A percentile compares a stretch with the other conserved stretches of the same genome.
phyloP scores from a whole-genome alignment of 1,140 invertebrate species.

The Plutomurus gul region DNA sequence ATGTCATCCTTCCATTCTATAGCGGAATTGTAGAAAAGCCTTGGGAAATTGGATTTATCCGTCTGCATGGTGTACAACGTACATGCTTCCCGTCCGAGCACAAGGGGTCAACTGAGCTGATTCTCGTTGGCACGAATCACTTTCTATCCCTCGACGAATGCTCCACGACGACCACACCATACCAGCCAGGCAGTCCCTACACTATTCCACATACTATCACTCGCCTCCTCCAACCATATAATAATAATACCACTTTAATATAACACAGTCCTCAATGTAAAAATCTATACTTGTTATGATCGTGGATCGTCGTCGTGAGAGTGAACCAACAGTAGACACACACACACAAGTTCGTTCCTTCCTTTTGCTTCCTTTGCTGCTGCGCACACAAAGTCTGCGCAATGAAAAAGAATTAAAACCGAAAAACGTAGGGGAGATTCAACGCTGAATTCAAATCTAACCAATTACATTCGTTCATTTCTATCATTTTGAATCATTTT shows the following conservation, averaged over 20 bases:
- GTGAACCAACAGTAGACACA: no score
- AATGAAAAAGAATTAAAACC: no score
- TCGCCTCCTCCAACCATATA: neutral
- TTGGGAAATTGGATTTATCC: conserved; percentile 40
- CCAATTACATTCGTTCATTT: no score
- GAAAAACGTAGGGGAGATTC: no score
- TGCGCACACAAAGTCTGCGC: no score
- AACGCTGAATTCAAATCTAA: no score
- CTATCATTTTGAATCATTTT: no score
- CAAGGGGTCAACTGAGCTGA: conserved; percentile 30
- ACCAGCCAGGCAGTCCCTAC: neutral
- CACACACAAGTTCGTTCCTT: no score
- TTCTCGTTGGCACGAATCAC: neutral
- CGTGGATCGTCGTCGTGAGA: no score
- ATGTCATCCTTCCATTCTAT: conserved; percentile 52
- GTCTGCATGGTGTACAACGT: conserved; percentile 50
- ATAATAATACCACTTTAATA: neutral
- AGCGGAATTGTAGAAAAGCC: conserved; percentile 45
- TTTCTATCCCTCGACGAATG: neutral
- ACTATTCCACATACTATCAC: neutral
- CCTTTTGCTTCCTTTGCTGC: no score
- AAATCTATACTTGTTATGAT: no score
- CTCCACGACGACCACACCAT: neutral
- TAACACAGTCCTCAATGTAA: no score
- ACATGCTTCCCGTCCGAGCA: conserved; percentile 41